These are phyloP conservation scores for Lasiurus borealis DNA, from an alignment of 2,113 vertebrate species.

Conservation along the genomic window DNA sequence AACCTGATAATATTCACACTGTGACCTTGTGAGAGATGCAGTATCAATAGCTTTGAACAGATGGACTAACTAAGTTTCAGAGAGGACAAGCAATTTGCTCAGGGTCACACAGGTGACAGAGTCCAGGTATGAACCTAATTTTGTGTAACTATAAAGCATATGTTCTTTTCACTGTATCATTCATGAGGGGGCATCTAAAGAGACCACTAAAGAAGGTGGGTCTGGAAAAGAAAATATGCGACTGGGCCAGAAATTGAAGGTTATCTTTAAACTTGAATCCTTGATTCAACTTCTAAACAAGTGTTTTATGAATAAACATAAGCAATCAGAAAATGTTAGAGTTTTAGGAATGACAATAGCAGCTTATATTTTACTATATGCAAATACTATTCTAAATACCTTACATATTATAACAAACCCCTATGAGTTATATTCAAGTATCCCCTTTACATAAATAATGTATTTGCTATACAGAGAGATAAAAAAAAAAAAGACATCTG, in stretches of 20 bases:
- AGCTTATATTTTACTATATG: conserved; percentile 19
- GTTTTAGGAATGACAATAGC: background rate
- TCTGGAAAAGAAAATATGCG: background rate
- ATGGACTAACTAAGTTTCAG: background rate
- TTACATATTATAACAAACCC: background rate
- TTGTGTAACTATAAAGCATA: background rate
- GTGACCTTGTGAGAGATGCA: background rate
- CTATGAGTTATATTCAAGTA: background rate
- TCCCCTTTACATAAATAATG: conserved; percentile 7
- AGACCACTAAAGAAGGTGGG: background rate
- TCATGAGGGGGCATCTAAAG: background rate
- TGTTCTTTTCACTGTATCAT: background rate
- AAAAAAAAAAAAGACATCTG: background rate
- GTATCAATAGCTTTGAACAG: background rate
- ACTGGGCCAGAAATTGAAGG: background rate
- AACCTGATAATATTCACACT: background rate
- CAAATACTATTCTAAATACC: background rate
- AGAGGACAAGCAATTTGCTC: background rate
- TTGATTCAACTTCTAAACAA: background rate
- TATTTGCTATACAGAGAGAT: background rate
- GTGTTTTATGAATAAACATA: background rate
- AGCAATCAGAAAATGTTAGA: background rate
- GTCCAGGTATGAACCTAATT: background rate
- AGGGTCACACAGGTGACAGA: background rate
- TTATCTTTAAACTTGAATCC: background rate